Conservation (phyloP, 2,113 vertebrate genomes). For the Opisthocomus hoazin region DNA sequence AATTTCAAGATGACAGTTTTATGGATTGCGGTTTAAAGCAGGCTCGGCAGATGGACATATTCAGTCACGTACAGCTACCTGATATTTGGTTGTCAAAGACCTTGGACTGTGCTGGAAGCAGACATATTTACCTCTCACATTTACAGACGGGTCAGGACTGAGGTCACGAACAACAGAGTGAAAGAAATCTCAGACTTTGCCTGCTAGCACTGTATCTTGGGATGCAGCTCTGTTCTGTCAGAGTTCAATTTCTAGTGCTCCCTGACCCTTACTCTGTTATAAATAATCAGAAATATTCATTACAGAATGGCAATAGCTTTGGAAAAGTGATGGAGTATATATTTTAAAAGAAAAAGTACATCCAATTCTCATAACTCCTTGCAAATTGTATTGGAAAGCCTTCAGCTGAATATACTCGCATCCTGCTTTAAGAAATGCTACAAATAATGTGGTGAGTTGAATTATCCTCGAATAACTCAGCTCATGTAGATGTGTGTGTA, state of each 20-base stretch:
- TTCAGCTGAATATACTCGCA: slow-evolving; percentile 33
- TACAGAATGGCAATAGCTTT: slow-evolving; percentile 41
- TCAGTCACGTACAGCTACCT: neutral
- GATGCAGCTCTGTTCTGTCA: neutral
- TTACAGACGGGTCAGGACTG: neutral
- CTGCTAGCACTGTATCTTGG: neutral
- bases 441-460: slow-evolving; percentile 29
- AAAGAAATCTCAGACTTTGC: slow-evolving; percentile 12
- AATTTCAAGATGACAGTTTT: neutral
- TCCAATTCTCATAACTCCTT: slow-evolving; percentile 45
- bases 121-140: slow-evolving; percentile 18
- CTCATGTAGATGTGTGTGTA: neutral
- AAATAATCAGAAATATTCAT: slow-evolving; percentile 65
- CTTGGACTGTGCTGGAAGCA: neutral
- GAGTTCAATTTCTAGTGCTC: slow-evolving; percentile 29
- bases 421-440: neutral
- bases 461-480: slow-evolving; percentile 30
- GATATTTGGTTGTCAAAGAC: neutral
- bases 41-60: neutral
- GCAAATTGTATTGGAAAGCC: slow-evolving; percentile 47
- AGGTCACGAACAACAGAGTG: neutral
- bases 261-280: slow-evolving; percentile 40
- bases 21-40: neutral
- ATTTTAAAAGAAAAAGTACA: slow-evolving; percentile 39
- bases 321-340: slow-evolving; percentile 19